Evolutionary conservation across 2,113 vertebrate genomes (phyloP), one percentile per base, ranked within the genome.

Genomic region (Cyprinodon tularosa): DNA sequence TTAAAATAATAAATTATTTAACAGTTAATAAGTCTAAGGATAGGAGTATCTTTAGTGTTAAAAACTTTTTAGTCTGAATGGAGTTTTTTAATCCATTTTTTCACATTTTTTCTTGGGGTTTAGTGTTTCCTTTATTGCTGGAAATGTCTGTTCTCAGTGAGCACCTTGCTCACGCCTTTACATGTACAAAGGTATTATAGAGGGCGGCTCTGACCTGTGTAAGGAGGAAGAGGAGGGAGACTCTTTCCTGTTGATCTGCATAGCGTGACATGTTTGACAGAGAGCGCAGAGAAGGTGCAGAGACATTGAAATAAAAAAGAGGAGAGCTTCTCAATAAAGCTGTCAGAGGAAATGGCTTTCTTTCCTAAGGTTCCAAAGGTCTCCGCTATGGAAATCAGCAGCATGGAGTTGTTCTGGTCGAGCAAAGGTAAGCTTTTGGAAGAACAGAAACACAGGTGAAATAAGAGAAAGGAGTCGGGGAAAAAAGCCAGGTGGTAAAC

Each of bases 351-450:
- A 37, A 29, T 68, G 0, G 15, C 74, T 8, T 71, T 29, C 48
- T 63, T 47, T 66, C n/a, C 68, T 13, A 60, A 57, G 39, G 87
- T 77, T 88, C 81, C 77, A 85, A 85, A 76, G 75, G 74, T 88
- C 77, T 81, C 70, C 63, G 36, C 66, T 70, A 71, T 69, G 12
- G 1, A 71, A 68, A 72, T 83, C 61, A 76, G 60, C 63, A 83
- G 62, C 88, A 92, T 94, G 93, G 90, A 91, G 67, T 88, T 72
- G 63, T 93, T 88, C 84, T 90, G 0, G 87, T 93, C 91, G 1
- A 90, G 79, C 81, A 94, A 95, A 95, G 94, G 94, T 95, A 94
- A 87, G 93, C 53, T 50, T 13, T 11, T 64, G 62, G 22, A 38
- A 45, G 80, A 50, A 68, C 50, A 29, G 66, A 62, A 22, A 61